phyloP scores from a whole-genome alignment of 2,113 vertebrate species.

The zebrafish (Danio rerio) region GRCz12tu NC_133179.1:21826501-21827000 shows the following conservation, averaged over 20 bases:
- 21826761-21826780: conserved; percentile 52
- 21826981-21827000: conserved; percentile 4
- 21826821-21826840: conserved; percentile 39
- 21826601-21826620: neutral
- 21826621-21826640: neutral
- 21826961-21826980: conserved; percentile 5
- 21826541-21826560: conserved; percentile 60
- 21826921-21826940: too few relatives aligned
- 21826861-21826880: neutral
- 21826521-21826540: conserved; percentile 50
- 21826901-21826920: neutral
- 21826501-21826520: conserved; percentile 5
- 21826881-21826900: neutral
- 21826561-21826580: neutral
- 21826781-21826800: conserved; percentile 52
- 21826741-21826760: conserved; percentile 47
- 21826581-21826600: too few relatives aligned
- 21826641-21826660: conserved; percentile 32
- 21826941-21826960: neutral
- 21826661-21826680: conserved; percentile 38
- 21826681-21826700: conserved; percentile 41
- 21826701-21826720: conserved; percentile 54
- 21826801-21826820: conserved; percentile 38
- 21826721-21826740: conserved; percentile 42
- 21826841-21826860: conserved; percentile 42